Evolutionary conservation across 2,113 vertebrate species (phyloP), one percentile per base, ranked within the genome.

Genomic region (Notarius quadriscutis): DNA sequence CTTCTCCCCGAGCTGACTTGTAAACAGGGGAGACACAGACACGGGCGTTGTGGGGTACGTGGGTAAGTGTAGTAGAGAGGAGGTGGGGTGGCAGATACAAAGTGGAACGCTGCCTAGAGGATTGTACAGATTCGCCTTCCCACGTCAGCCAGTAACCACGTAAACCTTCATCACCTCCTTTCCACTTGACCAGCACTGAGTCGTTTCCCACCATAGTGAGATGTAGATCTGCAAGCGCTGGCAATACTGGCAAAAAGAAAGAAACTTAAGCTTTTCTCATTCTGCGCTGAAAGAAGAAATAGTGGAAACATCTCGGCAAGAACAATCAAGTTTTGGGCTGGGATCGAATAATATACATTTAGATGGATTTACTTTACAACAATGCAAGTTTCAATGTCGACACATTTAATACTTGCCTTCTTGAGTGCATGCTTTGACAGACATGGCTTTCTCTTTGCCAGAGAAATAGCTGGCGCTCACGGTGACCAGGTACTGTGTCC

Each of bases 401-500:
- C 17, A 51, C 14, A 22, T 51, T 41, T 27, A 25, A 63, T 57
- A 25, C 95, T 94, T 93, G 96, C 97, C 95, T 88, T 96, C 95
- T 65, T 95, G 94, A 0, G 97, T 99, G 90, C 98, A 99, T 0
- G 95, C 96, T 90, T 96, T 98, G 55, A 97, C 96, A 0, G 98
- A 98, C 91, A 99, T 95, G 2, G 97, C 96, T 74, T 92, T 96
- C 93, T 98, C 96, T 81, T 90, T 95, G 53, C 98, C 97, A 0
- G 96, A 97, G 4, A 90, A 89, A 55, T 97, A 95, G 67, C 92
- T 65, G 0, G 97, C 97, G 0, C 93, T 97, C 60, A 99, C 95
- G 0, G 98, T 99, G 89, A 99, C 96, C 91, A 99, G 89, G 89
- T 99, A 99, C 81, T 96, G 96, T 14, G 96, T 97, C 85, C 95